phyloP scores from a whole-genome alignment of 53 echinoderm and acorn worm species.

The Luidia sarsii region DNA sequence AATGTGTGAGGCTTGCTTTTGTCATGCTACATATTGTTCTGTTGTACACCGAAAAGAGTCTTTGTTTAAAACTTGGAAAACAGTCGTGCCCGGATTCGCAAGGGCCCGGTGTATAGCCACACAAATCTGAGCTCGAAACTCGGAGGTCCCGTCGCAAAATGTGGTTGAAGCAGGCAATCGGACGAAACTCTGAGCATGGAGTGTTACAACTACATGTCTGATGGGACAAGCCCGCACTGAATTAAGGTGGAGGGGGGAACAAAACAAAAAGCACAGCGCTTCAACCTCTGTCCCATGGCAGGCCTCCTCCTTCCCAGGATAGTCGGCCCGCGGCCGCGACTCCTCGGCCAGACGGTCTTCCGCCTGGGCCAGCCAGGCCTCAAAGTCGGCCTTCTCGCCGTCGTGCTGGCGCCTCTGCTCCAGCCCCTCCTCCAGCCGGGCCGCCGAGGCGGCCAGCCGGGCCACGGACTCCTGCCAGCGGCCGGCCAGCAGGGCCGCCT shows the following conservation, averaged over 20 bases:
- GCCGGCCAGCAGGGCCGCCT: conserved; percentile 42
- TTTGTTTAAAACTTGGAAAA: too few species aligned
- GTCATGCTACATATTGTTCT: too few species aligned
- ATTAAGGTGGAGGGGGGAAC: neutral
- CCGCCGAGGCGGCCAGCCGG: conserved; percentile 49
- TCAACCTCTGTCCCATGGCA: conserved; percentile 68
- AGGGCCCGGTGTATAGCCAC: too few species aligned
- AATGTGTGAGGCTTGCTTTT: too few species aligned
- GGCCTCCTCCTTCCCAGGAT: conserved; percentile 60
- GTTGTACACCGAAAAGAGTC: too few species aligned
- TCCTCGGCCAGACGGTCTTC: conserved; percentile 49
- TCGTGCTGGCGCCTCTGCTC: conserved; percentile 65
- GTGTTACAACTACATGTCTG: too few species aligned
- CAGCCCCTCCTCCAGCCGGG: conserved; percentile 54
- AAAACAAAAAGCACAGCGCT: neutral
- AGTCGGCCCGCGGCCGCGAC: conserved; percentile 57
- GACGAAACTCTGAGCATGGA: too few species aligned
- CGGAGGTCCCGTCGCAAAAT: too few species aligned
- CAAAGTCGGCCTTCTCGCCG: conserved; percentile 46
- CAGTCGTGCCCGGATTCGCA: too few species aligned
- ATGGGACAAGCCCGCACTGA: neutral
- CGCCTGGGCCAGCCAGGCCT: conserved; percentile 65
- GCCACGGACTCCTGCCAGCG: conserved; percentile 53
- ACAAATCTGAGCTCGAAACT: too few species aligned
- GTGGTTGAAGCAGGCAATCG: too few species aligned